Percentiles rank a stretch among this genome's conserved stretches.
Evolutionary conservation across 2,113 vertebrate genomes (phyloP).

Genomic region (Lontra canadensis): DNA sequence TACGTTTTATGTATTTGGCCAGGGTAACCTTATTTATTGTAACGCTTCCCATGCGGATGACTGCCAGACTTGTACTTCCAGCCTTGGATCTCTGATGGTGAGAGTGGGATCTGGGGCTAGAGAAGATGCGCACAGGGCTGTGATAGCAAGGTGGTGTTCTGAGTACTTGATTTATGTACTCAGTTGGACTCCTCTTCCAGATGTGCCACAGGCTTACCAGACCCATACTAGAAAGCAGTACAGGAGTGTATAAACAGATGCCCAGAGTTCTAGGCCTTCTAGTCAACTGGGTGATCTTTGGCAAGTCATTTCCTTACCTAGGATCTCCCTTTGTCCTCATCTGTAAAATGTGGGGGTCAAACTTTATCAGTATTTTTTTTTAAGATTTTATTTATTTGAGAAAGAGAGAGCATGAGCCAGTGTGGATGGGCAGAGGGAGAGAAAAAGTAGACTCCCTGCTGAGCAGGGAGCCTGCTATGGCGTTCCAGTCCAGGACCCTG

Average conservation of each 20-base stretch:
- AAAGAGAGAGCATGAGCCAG: not conserved
- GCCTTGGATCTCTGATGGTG: not conserved
- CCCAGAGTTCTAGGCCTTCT: not conserved
- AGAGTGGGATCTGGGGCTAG: not conserved
- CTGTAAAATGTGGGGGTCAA: not conserved
- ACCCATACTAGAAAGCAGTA: not conserved
- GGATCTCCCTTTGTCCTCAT: not conserved
- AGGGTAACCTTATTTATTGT: not conserved
- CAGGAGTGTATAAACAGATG: not conserved
- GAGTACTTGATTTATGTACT: not conserved
- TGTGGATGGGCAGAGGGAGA: not conserved
- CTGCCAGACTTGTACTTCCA: not conserved
- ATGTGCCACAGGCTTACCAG: not conserved
- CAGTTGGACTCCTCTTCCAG: not conserved
- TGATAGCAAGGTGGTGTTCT: not conserved
- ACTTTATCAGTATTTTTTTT: not conserved
- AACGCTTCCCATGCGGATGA: not conserved
- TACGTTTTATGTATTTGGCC: slow-evolving; percentile 11
- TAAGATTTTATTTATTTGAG: not conserved
- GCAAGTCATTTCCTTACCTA: not conserved
- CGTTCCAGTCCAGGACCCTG: not conserved
- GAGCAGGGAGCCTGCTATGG: not conserved
- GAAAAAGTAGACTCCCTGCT: not conserved
- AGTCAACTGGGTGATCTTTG: not conserved
- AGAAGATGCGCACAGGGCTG: not conserved